These are phyloP conservation scores for Aleiodes testaceus DNA, from an alignment of 2,888 invertebrate species.

Conservation along the genomic window DNA sequence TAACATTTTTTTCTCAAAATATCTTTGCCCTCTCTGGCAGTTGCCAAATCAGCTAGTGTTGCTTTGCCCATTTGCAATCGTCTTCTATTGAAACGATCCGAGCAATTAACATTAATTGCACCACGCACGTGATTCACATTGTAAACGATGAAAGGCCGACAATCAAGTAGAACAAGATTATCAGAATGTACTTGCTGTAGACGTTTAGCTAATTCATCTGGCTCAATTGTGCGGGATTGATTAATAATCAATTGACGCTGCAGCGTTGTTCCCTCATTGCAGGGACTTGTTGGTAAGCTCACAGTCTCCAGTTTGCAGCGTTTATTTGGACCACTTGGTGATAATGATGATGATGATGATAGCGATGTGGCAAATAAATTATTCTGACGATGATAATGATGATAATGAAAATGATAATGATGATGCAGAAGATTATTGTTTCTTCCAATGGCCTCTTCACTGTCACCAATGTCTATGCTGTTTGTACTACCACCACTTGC, in stretches of 20 bases:
- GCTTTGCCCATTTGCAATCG: conserved; percentile 81
- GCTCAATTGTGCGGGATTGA: conserved; percentile 74
- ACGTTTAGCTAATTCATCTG: conserved; percentile 74
- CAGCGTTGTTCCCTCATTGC: conserved; percentile 75
- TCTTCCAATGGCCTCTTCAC: conserved; percentile 41
- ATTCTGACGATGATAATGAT: conserved; percentile 46
- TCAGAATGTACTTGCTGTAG: conserved; percentile 57
- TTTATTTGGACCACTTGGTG: conserved; percentile 69
- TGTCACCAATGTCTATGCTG: conserved; percentile 49
- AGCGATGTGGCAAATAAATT: conserved; percentile 32
- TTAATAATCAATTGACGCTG: conserved; percentile 75
- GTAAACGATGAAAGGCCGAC: conserved; percentile 81
- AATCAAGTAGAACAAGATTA: conserved; percentile 76
- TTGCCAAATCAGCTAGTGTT: conserved; percentile 79
- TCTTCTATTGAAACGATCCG: conserved; percentile 80
- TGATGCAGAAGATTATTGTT: conserved; percentile 47
- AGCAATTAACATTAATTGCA: conserved; percentile 82
- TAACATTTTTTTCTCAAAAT: conserved; percentile 75
- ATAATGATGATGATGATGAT: conserved; percentile 35
- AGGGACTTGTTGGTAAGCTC: conserved; percentile 75
- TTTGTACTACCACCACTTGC: conserved; percentile 49
- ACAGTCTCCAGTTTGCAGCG: conserved; percentile 76
- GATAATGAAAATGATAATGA: conserved; percentile 45
- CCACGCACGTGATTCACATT: conserved; percentile 81
- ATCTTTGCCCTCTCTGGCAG: conserved; percentile 79